These are phyloP conservation scores for Cyclina sinensis DNA, from an alignment of 1,140 invertebrate species.

Conservation along the genomic window DNA sequence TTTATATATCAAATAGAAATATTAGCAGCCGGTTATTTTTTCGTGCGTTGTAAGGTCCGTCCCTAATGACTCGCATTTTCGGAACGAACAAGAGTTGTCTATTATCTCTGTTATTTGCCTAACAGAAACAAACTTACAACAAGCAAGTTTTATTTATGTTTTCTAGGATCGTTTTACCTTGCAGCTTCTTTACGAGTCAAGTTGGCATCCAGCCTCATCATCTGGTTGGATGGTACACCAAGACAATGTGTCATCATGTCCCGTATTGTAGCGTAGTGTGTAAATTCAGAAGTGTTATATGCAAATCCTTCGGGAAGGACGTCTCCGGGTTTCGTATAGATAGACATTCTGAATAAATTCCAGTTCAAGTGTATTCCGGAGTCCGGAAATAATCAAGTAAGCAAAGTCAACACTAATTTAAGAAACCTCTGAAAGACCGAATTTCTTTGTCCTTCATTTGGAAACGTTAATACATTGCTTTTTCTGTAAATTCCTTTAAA, in stretches of 20 bases:
- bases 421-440: too few relatives aligned
- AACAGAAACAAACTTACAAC: too few relatives aligned
- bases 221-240: slow-evolving; percentile 72
- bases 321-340: slow-evolving; percentile 70
- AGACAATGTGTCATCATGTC: slow-evolving; percentile 75
- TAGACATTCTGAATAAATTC: slow-evolving; percentile 61
- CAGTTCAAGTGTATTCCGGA: too few relatives aligned
- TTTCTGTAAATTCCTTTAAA: neutral
- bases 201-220: slow-evolving; percentile 69
- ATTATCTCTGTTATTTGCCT: neutral
- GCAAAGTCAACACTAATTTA: too few relatives aligned
- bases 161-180: slow-evolving; percentile 50
- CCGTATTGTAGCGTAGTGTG: slow-evolving; percentile 73
- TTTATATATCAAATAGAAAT: too few relatives aligned
- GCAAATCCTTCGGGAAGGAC: slow-evolving; percentile 69
- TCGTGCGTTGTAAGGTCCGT: too few relatives aligned
- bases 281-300: slow-evolving; percentile 68
- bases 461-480: neutral
- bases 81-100: too few relatives aligned
- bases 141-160: neutral
- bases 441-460: too few relatives aligned
- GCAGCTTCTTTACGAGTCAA: slow-evolving; percentile 72
- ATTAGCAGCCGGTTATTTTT: too few relatives aligned
- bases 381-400: too few relatives aligned
- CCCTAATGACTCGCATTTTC: too few relatives aligned